phyloP scores from a whole-genome alignment of 2,888 invertebrate genomes.

The Luperina nickerlii region DNA sequence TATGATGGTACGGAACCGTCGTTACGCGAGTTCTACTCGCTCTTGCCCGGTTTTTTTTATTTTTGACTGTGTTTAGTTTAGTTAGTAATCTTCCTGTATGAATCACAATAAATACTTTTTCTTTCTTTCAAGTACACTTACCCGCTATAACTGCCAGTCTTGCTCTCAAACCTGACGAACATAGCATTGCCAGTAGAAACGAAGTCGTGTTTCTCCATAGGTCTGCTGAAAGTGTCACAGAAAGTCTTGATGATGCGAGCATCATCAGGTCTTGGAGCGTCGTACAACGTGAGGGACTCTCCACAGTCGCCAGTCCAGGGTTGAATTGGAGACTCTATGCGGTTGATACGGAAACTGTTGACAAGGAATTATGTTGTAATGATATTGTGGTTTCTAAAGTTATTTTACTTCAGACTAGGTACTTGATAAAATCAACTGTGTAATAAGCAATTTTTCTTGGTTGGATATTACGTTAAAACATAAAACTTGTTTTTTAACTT shows the following conservation, averaged over 20 bases:
- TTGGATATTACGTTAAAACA: too few species aligned
- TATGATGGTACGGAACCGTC: too few species aligned
- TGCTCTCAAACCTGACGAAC: slow-evolving; percentile 97
- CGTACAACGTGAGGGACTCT: slow-evolving; percentile 97
- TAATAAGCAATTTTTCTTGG: neutral
- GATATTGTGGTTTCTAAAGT: neutral
- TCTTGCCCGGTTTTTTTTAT: too few species aligned
- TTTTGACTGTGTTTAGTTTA: too few species aligned
- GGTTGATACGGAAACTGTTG: slow-evolving; percentile 95
- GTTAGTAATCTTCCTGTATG: too few species aligned
- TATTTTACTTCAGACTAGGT: neutral
- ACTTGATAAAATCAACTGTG: neutral
- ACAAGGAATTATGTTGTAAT: slow-evolving; percentile 3
- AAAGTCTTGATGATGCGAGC: slow-evolving; percentile 97
- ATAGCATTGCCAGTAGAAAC: slow-evolving; percentile 96
- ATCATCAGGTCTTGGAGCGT: slow-evolving; percentile 96
- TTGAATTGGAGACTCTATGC: slow-evolving; percentile 96
- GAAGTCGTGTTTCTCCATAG: slow-evolving; percentile 98
- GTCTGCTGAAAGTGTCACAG: slow-evolving; percentile 97
- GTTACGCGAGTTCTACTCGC: too few species aligned
- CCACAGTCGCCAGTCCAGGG: slow-evolving; percentile 97
- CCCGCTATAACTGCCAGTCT: slow-evolving; percentile 97
- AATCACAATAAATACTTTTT: too few species aligned
- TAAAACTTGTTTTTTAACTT: too few species aligned
- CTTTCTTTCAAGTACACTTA: slow-evolving; percentile 75